Conservation (phyloP, 2,113 vertebrate genomes). For the Papio anubis region DNA sequence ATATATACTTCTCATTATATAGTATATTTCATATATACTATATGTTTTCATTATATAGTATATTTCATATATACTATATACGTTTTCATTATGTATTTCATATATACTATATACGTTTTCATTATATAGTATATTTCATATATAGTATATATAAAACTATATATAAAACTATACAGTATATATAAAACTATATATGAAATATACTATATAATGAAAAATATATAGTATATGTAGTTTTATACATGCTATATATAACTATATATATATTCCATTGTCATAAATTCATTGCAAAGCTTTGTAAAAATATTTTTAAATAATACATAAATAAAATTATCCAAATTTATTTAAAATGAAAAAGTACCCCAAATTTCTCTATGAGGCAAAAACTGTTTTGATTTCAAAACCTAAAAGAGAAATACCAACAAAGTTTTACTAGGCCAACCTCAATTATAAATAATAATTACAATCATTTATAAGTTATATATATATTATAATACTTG, state of each 20-base stretch:
- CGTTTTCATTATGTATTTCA: no score
- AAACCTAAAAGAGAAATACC: slow-evolving; percentile 36
- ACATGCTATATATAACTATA: no score
- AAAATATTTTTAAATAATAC: neutral
- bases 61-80: no score
- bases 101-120: no score
- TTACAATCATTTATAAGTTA: neutral
- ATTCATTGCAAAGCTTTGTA: neutral
- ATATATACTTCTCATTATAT: no score
- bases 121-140: no score
- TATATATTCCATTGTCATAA: neutral
- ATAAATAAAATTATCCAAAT: neutral
- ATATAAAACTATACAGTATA: no score
- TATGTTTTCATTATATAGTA: no score
- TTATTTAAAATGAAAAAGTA: neutral
- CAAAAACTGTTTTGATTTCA: slow-evolving; percentile 15
- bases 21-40: no score
- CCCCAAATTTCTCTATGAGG: neutral
- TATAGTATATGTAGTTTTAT: neutral
- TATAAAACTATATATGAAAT: no score
- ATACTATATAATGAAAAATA: neutral
- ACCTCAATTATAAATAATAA: slow-evolving; percentile 26
- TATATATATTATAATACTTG: no score
- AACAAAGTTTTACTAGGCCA: neutral
- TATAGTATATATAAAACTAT: no score